These are phyloP conservation scores for Chrysina gloriosa DNA, from an alignment of 2,888 invertebrate species.

Conservation along the genomic window DNA sequence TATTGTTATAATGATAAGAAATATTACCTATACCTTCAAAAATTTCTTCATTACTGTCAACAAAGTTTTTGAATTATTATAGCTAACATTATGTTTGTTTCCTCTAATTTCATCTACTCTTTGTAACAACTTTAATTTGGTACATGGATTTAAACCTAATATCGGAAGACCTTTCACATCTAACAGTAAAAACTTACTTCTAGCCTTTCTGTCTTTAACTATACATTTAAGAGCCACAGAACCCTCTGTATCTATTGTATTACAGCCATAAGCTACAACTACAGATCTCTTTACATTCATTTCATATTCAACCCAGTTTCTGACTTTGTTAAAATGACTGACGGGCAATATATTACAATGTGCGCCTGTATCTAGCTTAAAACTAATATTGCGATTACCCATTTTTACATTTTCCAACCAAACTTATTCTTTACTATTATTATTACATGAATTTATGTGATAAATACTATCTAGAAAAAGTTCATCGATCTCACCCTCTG, in stretches of 20 bases:
- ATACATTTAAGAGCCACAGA: neutral
- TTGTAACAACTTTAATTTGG: constrained; percentile 4
- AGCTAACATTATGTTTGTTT: neutral
- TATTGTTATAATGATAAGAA: constrained; percentile 27
- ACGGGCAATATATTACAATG: constrained; percentile 15
- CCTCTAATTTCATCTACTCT: neutral
- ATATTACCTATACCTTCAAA: constrained; percentile 28
- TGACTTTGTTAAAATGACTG: neutral
- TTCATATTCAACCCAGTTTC: neutral
- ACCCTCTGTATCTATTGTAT: neutral
- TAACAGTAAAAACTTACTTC: neutral
- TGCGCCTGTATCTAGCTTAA: constrained; percentile 28
- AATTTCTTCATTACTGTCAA: constrained; percentile 10
- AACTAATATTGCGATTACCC: neutral
- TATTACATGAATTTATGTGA: neutral
- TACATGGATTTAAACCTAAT: neutral
- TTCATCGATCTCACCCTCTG: too few relatives aligned
- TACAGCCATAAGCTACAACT: constrained; percentile 8
- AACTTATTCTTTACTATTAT: neutral
- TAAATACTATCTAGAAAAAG: neutral
- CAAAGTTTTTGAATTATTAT: neutral
- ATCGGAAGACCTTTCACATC: neutral
- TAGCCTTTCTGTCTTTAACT: neutral
- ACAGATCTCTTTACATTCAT: neutral
- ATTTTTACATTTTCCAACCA: constrained; percentile 9